Conservation (phyloP, 2,113 vertebrate genomes). For the Calypte anna region DNA sequence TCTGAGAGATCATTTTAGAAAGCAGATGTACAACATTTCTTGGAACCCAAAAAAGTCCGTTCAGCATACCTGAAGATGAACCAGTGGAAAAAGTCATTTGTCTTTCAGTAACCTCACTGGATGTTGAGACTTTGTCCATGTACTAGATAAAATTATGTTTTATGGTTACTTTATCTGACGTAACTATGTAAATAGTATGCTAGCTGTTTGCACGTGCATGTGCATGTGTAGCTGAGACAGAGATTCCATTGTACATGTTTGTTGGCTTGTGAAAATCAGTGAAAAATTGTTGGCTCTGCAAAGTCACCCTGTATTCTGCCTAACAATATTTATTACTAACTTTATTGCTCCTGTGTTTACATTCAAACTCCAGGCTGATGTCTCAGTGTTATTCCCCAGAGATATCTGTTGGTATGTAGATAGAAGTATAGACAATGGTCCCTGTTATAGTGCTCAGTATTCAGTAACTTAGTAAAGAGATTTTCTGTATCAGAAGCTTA, state of each 20-base stretch:
- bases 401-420: not conserved
- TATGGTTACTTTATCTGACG: not conserved
- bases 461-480: not conserved
- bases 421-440: not conserved
- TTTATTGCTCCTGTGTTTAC: not conserved
- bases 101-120: not conserved
- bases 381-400: not conserved
- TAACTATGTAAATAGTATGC: not conserved
- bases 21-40: not conserved
- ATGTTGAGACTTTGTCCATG: not conserved
- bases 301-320: not conserved
- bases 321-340: not conserved
- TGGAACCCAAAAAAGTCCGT: not conserved
- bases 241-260: not conserved
- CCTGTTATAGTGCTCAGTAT: not conserved
- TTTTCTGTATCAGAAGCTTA: not conserved
- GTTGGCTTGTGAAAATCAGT: not conserved
- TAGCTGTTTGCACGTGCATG: not conserved
- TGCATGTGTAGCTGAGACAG: not conserved
- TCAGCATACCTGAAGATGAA: not conserved
- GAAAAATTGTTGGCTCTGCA: not conserved
- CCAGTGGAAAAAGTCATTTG: not conserved
- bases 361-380: not conserved
- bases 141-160: not conserved
- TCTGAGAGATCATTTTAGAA: not conserved